Evolutionary conservation across 2,797 vertebrate species (phyloP).

Genomic region (Apogon hyalosoma): DNA sequence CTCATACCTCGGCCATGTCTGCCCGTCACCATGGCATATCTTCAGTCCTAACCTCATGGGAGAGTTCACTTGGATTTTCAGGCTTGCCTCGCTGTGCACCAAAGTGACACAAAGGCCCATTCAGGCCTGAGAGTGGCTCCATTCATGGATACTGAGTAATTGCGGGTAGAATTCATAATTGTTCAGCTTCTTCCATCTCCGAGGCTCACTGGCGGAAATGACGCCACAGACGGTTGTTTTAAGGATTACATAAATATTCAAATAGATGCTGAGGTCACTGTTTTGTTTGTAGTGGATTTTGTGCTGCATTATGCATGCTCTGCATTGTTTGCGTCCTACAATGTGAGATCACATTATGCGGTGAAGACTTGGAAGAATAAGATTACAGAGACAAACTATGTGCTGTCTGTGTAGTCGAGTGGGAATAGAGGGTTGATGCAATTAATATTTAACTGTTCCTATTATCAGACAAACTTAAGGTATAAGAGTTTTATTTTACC

Average conservation of each 20-base stretch:
- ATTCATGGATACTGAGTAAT: conserved; percentile 83
- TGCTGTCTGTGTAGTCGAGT: not conserved
- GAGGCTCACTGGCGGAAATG: conserved; percentile 78
- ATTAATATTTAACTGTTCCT: not conserved
- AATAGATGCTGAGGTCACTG: conserved; percentile 51
- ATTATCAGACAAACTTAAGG: not conserved
- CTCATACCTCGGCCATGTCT: conserved; percentile 71
- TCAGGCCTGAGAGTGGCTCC: conserved; percentile 80
- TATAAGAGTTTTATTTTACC: not conserved
- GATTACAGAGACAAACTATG: conserved; percentile 20
- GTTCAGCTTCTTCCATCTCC: conserved; percentile 82
- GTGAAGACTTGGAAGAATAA: conserved; percentile 39
- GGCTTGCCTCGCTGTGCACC: conserved; percentile 67
- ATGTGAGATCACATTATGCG: conserved; percentile 11
- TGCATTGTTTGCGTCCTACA: conserved; percentile 65
- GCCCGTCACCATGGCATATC: conserved; percentile 75
- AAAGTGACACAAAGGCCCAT: conserved; percentile 82
- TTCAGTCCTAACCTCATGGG: conserved; percentile 82
- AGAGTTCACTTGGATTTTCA: conserved; percentile 82
- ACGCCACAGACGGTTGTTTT: conserved; percentile 72
- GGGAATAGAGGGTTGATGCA: not conserved
- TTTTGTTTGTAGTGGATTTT: conserved; percentile 62
- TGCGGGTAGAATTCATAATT: conserved; percentile 83
- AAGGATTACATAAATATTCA: conserved; percentile 75
- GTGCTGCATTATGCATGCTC: conserved; percentile 58